Evolutionary conservation across 2,888 invertebrate genomes (phyloP).

Genomic region (Clitarchus hookeri): DNA sequence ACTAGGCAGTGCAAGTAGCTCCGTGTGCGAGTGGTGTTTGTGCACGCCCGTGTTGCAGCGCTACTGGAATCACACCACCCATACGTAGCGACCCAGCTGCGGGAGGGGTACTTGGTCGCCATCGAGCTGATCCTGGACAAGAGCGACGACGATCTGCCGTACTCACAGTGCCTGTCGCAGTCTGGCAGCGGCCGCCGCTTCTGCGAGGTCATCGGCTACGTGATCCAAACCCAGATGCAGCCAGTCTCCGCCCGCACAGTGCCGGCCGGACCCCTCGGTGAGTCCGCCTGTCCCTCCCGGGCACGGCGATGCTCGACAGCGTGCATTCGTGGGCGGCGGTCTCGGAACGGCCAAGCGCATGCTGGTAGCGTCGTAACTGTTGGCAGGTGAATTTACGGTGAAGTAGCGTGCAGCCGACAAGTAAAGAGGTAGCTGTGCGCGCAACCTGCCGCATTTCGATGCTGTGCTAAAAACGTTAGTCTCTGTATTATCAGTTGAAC

Average conservation of each 20-base stretch:
- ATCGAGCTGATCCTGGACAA: background rate
- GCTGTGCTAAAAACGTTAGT: too few relatives aligned
- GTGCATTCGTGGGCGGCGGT: too few relatives aligned
- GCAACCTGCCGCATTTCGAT: too few relatives aligned
- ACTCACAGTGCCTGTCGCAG: background rate
- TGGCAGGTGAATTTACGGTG: too few relatives aligned
- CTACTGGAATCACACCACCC: background rate
- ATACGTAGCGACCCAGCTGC: background rate
- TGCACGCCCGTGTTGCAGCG: background rate
- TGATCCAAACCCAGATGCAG: background rate
- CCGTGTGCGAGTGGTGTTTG: too few relatives aligned
- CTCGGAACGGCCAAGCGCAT: too few relatives aligned
- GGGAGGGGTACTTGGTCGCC: background rate
- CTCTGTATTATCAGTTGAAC: too few relatives aligned
- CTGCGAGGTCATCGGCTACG: background rate
- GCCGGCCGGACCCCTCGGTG: background rate
- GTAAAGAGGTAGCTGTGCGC: too few relatives aligned
- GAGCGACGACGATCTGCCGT: background rate
- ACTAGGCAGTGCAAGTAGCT: too few relatives aligned
- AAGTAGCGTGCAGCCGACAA: too few relatives aligned
- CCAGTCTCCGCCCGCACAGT: background rate
- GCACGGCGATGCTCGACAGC: too few relatives aligned
- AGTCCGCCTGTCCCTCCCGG: background rate
- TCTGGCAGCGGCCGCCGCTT: background rate
- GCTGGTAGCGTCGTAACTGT: too few relatives aligned